Evolutionary conservation across 2,797 vertebrate genomes (phyloP).

Genomic region (Thripadectes ignobilis): DNA sequence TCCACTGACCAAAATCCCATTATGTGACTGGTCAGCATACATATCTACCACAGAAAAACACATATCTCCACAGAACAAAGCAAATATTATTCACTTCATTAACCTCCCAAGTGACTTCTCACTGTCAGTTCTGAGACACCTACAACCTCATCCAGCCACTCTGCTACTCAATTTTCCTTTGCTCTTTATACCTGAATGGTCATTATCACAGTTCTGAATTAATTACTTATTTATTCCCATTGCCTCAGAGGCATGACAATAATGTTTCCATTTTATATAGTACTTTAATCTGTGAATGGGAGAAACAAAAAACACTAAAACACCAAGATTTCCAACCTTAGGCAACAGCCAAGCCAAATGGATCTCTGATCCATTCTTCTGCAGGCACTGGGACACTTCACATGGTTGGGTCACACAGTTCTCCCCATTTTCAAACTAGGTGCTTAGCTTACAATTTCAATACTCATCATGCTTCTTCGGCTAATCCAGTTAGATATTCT

Average conservation of each 20-base stretch:
- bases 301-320: background rate
- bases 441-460: background rate
- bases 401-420: background rate
- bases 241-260: background rate
- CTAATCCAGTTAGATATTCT: background rate
- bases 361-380: background rate
- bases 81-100: background rate
- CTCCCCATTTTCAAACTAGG: background rate
- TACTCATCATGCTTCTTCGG: background rate
- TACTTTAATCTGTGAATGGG: background rate
- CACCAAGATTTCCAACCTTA: background rate
- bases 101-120: background rate
- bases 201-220: background rate
- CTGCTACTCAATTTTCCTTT: background rate
- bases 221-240: background rate
- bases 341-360: background rate
- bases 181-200: background rate
- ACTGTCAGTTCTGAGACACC: background rate
- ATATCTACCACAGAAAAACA: background rate
- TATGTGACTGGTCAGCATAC: background rate
- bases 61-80: background rate
- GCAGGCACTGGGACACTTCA: background rate
- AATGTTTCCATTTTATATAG: background rate
- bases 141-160: background rate
- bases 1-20: background rate